Evolutionary conservation across 2,113 vertebrate genomes (phyloP).

Genomic region (Sinocyclocheilus maitianheensis): DNA sequence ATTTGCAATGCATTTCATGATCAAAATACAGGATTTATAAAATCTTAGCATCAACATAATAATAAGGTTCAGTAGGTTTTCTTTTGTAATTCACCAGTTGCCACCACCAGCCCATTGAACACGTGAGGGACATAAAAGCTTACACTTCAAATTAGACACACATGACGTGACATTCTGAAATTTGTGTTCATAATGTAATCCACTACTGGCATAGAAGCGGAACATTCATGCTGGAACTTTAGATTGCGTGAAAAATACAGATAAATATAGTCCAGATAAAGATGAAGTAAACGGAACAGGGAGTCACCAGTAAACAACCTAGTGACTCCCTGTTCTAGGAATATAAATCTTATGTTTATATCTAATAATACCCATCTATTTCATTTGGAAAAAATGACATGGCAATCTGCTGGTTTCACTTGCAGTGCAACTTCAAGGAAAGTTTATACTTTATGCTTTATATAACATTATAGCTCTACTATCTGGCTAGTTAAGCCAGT

Average conservation of each 20-base stretch:
- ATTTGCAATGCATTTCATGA: slow-evolving; percentile 41
- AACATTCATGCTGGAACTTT: slow-evolving; percentile 7
- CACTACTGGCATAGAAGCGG: background rate
- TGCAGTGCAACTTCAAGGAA: background rate
- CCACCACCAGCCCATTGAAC: slow-evolving; percentile 54
- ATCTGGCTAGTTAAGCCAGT: too few relatives aligned
- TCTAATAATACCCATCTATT: slow-evolving; percentile 30
- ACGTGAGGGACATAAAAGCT: slow-evolving; percentile 49
- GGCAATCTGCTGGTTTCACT: background rate
- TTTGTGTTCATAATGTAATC: slow-evolving; percentile 4
- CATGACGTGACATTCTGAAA: background rate
- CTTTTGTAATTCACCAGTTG: slow-evolving; percentile 51
- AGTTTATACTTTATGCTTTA: background rate
- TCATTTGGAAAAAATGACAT: background rate
- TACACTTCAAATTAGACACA: background rate
- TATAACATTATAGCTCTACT: too few relatives aligned
- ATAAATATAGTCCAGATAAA: background rate
- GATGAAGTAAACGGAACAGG: background rate
- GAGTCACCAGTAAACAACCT: background rate
- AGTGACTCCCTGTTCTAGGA: slow-evolving; percentile 38
- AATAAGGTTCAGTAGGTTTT: slow-evolving; percentile 49
- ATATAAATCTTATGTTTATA: slow-evolving; percentile 6
- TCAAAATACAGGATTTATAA: slow-evolving; percentile 39
- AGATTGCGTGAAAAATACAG: background rate
- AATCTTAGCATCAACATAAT: slow-evolving; percentile 43